A percentile compares a stretch with the other conserved stretches of the same genome.
These are phyloP conservation scores for Petrolisthes cinctipes DNA, from an alignment of 2,888 invertebrate species.

Conservation along the genomic window DNA sequence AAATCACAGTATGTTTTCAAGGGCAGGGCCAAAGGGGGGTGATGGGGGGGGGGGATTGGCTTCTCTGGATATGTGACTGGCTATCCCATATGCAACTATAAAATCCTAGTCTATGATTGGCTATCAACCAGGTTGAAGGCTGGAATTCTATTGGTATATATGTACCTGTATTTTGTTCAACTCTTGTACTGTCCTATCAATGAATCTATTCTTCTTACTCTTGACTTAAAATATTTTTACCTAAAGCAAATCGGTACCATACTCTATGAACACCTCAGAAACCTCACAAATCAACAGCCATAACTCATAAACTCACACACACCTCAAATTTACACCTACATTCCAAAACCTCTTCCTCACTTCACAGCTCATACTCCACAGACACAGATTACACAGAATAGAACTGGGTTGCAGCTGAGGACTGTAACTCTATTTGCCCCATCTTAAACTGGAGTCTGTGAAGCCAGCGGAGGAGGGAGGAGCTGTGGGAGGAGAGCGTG, in stretches of 20 bases:
- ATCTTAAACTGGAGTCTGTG: constrained; percentile 96
- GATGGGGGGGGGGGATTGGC: too few relatives aligned
- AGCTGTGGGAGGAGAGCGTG: constrained; percentile 60
- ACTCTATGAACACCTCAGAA: neutral
- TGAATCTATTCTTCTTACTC: neutral
- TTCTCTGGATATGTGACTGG: too few relatives aligned
- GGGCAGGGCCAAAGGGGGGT: too few relatives aligned
- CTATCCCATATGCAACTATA: too few relatives aligned
- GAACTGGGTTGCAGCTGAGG: constrained; percentile 91
- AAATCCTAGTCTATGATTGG: too few relatives aligned
- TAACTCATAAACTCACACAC: neutral
- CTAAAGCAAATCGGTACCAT: too few relatives aligned
- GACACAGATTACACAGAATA: constrained; percentile 77
- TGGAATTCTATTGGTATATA: too few relatives aligned
- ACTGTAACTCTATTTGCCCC: constrained; percentile 95
- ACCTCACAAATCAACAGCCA: neutral
- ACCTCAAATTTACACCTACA: neutral
- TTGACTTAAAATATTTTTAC: neutral
- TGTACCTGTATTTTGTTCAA: too few relatives aligned
- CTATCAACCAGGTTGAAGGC: too few relatives aligned
- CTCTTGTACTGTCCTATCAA: neutral
- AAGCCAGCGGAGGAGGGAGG: constrained; percentile 81
- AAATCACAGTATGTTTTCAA: too few relatives aligned
- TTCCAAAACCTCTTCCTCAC: neutral
- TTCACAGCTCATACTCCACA: neutral